Evolutionary conservation across 2,888 invertebrate genomes (phyloP).

Genomic region (Cryptus armator): DNA sequence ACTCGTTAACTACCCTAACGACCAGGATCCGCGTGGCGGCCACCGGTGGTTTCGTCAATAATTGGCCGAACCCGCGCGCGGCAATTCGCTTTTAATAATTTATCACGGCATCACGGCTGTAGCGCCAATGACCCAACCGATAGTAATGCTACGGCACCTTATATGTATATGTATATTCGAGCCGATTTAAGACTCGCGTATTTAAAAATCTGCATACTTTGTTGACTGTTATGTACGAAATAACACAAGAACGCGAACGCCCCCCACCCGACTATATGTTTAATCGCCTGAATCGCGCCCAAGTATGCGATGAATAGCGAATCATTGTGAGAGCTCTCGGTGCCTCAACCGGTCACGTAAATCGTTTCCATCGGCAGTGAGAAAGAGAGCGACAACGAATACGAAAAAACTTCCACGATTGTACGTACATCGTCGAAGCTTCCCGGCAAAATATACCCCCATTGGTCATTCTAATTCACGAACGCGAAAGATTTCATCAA

Average conservation of each 20-base stretch:
- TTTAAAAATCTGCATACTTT: conserved; percentile 47
- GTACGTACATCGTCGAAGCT: background rate
- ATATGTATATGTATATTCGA: conserved; percentile 9
- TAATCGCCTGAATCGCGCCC: conserved; percentile 61
- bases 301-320: conserved; percentile 67
- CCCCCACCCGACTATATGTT: conserved; percentile 38
- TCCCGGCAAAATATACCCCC: conserved; percentile 43
- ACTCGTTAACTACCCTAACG: conserved; percentile 83
- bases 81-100: conserved; percentile 71
- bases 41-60: conserved; percentile 79
- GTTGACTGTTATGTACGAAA: background rate
- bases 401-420: conserved; percentile 24
- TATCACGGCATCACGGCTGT: conserved; percentile 61
- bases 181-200: background rate
- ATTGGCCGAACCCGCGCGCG: conserved; percentile 76
- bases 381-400: conserved; percentile 21
- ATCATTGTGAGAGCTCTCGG: conserved; percentile 55
- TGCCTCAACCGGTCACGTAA: conserved; percentile 68
- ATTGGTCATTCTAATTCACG: conserved; percentile 70
- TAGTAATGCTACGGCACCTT: conserved; percentile 38
- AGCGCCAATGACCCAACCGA: conserved; percentile 62
- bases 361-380: conserved; percentile 56
- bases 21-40: conserved; percentile 81
- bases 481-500: conserved; percentile 67
- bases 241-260: background rate